Conservation (phyloP, 2,113 vertebrate genomes). For the Aplodontia rufa region DNA sequence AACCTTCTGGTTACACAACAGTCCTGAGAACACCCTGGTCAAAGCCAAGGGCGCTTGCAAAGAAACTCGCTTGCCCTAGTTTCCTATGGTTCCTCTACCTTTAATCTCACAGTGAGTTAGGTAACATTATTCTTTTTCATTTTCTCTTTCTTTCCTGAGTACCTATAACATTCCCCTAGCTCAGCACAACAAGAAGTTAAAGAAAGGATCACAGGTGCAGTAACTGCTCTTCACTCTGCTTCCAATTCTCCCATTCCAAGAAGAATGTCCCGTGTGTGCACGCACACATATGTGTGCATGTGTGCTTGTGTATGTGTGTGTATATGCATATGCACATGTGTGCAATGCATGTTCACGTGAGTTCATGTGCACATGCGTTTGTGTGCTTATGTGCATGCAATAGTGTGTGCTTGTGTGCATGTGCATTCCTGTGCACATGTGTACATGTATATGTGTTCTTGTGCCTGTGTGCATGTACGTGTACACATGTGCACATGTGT, state of each 20-base stretch:
- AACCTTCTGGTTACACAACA: not conserved
- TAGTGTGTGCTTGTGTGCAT: no score
- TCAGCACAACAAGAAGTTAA: not conserved
- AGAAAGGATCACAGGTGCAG: not conserved
- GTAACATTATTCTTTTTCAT: not conserved
- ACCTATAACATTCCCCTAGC: not conserved
- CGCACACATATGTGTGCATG: not conserved
- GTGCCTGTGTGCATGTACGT: not conserved
- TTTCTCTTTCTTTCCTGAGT: not conserved
- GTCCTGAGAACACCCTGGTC: not conserved
- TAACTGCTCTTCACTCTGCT: no score
- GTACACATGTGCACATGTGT: no score
- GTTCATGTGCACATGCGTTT: no score
- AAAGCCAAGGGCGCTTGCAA: not conserved
- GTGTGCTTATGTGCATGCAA: no score
- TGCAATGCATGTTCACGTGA: not conserved
- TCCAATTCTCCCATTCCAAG: not conserved
- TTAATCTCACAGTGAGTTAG: not conserved
- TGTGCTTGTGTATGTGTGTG: not conserved
- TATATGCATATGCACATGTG: no score
- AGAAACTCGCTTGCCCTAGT: accelerated
- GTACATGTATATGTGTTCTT: not conserved
- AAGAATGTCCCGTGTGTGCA: not conserved
- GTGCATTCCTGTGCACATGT: not conserved
- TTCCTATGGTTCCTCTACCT: not conserved